Evolutionary conservation across 2,113 vertebrate species (phyloP), one percentile per base, ranked within the genome.

Genomic region (Mesoclemmys tuberculata): DNA sequence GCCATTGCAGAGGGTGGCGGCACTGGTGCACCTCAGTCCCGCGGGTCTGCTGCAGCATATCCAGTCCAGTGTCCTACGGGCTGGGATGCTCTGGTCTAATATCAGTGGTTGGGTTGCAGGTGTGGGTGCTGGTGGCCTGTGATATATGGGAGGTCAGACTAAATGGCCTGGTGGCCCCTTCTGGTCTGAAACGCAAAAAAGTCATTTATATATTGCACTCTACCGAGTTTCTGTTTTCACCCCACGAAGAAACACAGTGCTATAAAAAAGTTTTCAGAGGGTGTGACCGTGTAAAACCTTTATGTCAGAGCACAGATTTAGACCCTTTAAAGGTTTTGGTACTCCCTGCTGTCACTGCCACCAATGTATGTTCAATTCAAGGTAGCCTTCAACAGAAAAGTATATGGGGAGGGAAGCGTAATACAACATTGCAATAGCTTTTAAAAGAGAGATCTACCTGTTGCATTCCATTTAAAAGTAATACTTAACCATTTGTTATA

Each of bases 401-500:
- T 18, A 27, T 29, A 24, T 10, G 31, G 26, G n/a, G 26, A 44
- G 79, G n/a, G 48, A 35, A 55, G 54, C n/a, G 44, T 41, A 82
- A 82, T 24, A 4, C 78, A 81, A 12, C 56, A 21, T 41, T 54
- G 44, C 12, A 21, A 18, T 38, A 19, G 64, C 64, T 22, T n/a
- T 38, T n/a, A 44, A 49, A 75, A 52, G 54, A 35, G 24, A n/a
- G 31, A 31, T 10, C 13, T n/a, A 22, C 48, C 22, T 18, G 49
- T 54, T 54, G 19, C 7, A 21, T 35, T 44, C 24, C 31, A 49
- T 77, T 83, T 89, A 12, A 82, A n/a, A 71, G 56, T 68, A 48
- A 82, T 55, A 14, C 31, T 90, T 94, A 90, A 82, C n/a, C 71
- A 56, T 90, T 92, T 78, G 31, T 86, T 82, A 92, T 31, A 88